These are phyloP conservation scores for Lordiphosa mommai DNA, from an alignment of 1,140 invertebrate species.

Conservation along the genomic window DNA sequence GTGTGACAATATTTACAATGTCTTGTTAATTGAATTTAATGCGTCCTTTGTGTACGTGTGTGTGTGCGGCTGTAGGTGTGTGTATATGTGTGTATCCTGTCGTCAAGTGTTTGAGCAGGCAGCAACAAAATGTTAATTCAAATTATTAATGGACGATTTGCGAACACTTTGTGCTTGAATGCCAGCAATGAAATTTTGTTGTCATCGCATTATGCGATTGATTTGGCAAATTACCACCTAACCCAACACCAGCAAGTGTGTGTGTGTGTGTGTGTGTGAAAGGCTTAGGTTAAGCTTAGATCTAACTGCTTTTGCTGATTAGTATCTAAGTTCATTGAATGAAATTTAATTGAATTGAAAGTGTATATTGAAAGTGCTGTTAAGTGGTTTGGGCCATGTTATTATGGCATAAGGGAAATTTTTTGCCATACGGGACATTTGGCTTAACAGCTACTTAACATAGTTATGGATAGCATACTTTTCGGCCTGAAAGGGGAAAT, in stretches of 20 bases:
- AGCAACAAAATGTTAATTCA: constrained; percentile 37
- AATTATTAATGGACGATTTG: constrained; percentile 53
- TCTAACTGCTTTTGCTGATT: neutral
- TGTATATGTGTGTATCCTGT: neutral
- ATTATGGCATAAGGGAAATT: too few relatives aligned
- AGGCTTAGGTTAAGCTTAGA: neutral
- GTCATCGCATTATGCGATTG: constrained; percentile 38
- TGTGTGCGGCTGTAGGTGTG: neutral
- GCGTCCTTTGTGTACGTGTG: constrained; percentile 11
- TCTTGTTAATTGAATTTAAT: constrained; percentile 65
- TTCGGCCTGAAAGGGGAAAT: too few relatives aligned
- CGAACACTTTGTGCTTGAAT: constrained; percentile 28
- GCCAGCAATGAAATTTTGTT: constrained; percentile 16
- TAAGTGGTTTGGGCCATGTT: too few relatives aligned
- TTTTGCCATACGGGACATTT: too few relatives aligned
- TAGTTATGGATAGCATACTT: too few relatives aligned
- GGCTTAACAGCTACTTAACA: too few relatives aligned
- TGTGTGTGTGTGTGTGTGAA: too few relatives aligned
- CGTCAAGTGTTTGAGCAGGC: constrained; percentile 16
- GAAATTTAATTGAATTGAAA: too few relatives aligned
- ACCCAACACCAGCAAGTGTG: too few relatives aligned
- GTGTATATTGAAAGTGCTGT: too few relatives aligned
- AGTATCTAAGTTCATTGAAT: too few relatives aligned
- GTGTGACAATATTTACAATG: constrained; percentile 68
- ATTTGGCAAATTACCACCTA: constrained; percentile 11